Base-by-base conservation (phyloP, 2,113 vertebrate genomes). In the Pachycephala philippinensis region DNA sequence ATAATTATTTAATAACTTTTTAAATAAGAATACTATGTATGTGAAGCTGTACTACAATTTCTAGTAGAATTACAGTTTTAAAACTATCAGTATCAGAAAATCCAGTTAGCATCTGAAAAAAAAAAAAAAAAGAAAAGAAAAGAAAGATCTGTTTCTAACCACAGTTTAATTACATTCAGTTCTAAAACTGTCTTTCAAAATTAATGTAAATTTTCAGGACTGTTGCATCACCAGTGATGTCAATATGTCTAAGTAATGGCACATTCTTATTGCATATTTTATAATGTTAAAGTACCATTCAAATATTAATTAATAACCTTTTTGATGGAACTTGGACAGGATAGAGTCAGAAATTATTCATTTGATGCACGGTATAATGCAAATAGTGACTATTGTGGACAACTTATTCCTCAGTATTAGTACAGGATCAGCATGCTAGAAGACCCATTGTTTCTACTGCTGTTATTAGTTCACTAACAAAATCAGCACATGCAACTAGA, bases 21-120 rank as follows among this genome's bases (percentile, higher is more conserved):
- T 1, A 15, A 75, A n/a, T 37, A 56, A 37, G 16, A 60, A 33
- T 45, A 50, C 18, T 19, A n/a, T 0, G 0, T 9, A 76, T 4
- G 7, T 10, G 11, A 90, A 80, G 4, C 11, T 49, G 4, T 23
- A 24, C 52, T 64, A 42, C 3, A n/a, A 31, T 60, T 60, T 42
- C 13, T 39, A 75, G 8, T 9, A 75, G 17, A 75, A 70, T 42
- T 45, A 20, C 1, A 1, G 9, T 69, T 77, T 60, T 40, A 15
- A 77, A 82, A 35, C 10, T 30, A 30, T 28, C 9, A 23, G 11
- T 35, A 53, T 64, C 33, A 49, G 33, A 49, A 13, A 63, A n/a
- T 15, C 3, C 22, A 60, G 4, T 52, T 35, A 52, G 7, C 1
- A 16, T 31, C 20, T 1, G 2, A 9, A 20, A 45, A 20, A 45